Evolutionary conservation across 1,140 invertebrate species (phyloP), one percentile per base, ranked within the genome.

Genomic region (Nymphalis io): DNA sequence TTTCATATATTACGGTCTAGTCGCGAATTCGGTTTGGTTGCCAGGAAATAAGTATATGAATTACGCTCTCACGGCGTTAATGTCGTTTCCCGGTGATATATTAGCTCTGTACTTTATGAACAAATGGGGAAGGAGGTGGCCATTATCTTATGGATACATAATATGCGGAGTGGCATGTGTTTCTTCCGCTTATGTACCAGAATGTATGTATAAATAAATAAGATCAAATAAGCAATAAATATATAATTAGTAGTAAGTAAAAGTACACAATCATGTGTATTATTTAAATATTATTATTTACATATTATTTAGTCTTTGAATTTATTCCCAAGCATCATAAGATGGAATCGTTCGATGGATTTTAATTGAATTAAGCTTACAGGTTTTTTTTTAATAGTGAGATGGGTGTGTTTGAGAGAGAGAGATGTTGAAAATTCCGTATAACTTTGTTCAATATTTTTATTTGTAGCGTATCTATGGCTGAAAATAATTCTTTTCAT

Each of bases 1-100:
- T 1, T 94, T 96, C 70, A 93, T 96, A 3, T 97, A 96, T 81
- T 97, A 96, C 76, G 96, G 96, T 0, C 79, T 97, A 3, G 95
- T 95, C 11, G 89, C 97, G 5, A 96, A 96, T 76, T 94, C 96
- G 0, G 95, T 95, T 2, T 93, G 94, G 57, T 87, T 97, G 20
- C 94, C 93, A 12, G 95, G 95, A 1, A 93, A 93, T 68, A 91
- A 93, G 71, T 95, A 96, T 80, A 84, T 92, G 10, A 95, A 95
- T 77, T 95, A 96, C 74, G 92, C 95, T 5, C 87, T 94, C 57
- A 93, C 94, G 1, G 92, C 93, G 0, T 72, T 94, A 2, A 93
- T 95, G 15, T 95, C 95, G 75, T 94, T 95, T 70, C 95, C 95
- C 1, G 94, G 94, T 0, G 96, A 96, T 76, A 84, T 95, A 44